These are phyloP conservation scores for Triplophysa rosa DNA, from an alignment of 2,113 vertebrate species.

Conservation along the genomic window DNA sequence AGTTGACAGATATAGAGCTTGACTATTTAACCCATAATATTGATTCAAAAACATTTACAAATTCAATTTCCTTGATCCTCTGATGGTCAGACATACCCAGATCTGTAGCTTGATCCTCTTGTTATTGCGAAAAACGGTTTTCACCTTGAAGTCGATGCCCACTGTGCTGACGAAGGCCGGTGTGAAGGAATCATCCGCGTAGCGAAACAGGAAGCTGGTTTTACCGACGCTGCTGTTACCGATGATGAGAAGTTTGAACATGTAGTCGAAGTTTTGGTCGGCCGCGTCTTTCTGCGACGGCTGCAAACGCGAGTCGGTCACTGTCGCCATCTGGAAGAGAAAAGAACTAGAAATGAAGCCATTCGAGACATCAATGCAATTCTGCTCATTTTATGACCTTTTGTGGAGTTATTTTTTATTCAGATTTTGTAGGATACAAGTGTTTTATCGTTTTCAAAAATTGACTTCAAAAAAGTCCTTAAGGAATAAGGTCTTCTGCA, in stretches of 20 bases:
- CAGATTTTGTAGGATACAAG: no score
- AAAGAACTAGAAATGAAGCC: slow-evolving; percentile 1
- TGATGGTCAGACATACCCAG: slow-evolving; percentile 76
- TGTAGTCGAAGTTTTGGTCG: slow-evolving; percentile 92
- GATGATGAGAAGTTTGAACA: slow-evolving; percentile 91
- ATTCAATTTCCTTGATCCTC: neutral
- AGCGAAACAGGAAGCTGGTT: slow-evolving; percentile 91
- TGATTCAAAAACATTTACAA: no score
- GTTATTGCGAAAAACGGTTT: slow-evolving; percentile 88
- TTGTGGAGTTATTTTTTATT: no score
- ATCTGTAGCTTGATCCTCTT: slow-evolving; percentile 93
- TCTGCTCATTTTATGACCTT: no score
- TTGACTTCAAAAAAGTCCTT: no score
- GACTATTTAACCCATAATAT: no score
- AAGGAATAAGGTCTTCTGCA: no score
- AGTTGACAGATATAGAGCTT: no score
- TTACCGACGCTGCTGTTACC: slow-evolving; percentile 93
- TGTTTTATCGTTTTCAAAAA: no score
- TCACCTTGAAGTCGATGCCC: slow-evolving; percentile 94
- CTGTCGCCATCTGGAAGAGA: slow-evolving; percentile 78
- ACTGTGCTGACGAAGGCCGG: slow-evolving; percentile 90
- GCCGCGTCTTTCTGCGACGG: slow-evolving; percentile 82
- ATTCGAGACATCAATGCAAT: no score
- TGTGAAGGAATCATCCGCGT: slow-evolving; percentile 89
- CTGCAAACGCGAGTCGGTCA: slow-evolving; percentile 74